phyloP scores from a whole-genome alignment of 2,797 vertebrate genomes.

The Botia kubotai region DNA sequence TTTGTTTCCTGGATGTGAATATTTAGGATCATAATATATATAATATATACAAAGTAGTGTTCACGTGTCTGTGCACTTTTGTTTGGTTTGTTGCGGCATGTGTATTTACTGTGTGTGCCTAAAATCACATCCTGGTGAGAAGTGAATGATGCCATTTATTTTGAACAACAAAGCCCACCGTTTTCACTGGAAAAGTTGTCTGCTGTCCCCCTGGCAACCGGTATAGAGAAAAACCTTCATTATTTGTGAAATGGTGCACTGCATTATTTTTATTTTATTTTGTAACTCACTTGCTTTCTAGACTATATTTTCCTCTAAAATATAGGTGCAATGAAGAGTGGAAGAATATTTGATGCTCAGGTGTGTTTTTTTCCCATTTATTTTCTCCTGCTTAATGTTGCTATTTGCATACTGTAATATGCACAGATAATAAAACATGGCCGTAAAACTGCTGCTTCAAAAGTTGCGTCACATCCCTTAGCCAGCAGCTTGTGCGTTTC shows the following conservation, averaged over 20 bases:
- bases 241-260: constrained; percentile 20
- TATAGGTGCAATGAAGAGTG: background rate
- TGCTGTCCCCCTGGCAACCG: constrained; percentile 19
- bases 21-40: background rate
- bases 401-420: background rate
- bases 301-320: background rate
- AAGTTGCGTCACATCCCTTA: background rate
- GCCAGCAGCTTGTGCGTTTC: background rate
- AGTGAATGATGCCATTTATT: background rate
- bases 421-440: background rate
- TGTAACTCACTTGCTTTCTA: background rate
- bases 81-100: background rate
- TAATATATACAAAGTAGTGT: background rate
- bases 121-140: constrained; percentile 8
- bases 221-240: constrained; percentile 16
- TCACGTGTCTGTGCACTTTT: background rate
- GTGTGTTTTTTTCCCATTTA: constrained; percentile 9
- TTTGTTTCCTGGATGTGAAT: background rate
- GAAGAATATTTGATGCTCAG: background rate
- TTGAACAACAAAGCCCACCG: background rate
- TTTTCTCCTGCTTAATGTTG: background rate
- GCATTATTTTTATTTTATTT: background rate
- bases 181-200: background rate
- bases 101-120: background rate
- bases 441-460: background rate